Evolutionary conservation across 2,113 vertebrate genomes (phyloP).

Genomic region (Platichthys flesus): DNA sequence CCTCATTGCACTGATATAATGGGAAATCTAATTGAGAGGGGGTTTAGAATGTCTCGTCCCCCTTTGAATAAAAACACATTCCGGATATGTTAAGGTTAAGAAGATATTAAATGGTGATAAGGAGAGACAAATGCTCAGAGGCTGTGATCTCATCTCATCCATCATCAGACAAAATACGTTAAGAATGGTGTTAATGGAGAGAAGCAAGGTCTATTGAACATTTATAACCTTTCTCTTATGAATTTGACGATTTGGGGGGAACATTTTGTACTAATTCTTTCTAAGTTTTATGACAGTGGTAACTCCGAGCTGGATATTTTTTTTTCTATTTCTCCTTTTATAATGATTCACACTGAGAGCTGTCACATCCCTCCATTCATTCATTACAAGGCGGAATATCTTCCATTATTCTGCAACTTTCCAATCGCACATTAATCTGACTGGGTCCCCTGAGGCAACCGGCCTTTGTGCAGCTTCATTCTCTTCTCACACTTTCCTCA

Average conservation of each 20-base stretch:
- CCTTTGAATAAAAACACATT: not conserved
- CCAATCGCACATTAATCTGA: not conserved
- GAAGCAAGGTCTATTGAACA: too few species aligned
- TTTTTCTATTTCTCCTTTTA: not conserved
- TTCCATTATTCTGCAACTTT: not conserved
- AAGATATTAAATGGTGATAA: not conserved
- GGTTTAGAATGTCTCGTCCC: not conserved
- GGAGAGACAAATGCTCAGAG: not conserved
- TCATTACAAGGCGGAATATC: not conserved
- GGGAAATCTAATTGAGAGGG: not conserved
- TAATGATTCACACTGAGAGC: not conserved
- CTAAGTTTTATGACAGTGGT: not conserved
- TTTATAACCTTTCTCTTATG: too few species aligned
- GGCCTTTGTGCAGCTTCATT: not conserved
- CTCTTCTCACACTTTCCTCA: too few species aligned
- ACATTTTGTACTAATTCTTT: not conserved
- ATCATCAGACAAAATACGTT: not conserved
- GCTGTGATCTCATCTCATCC: slow-evolving; percentile 5
- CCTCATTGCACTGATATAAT: not conserved
- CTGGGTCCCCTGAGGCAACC: not conserved
- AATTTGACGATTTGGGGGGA: too few species aligned
- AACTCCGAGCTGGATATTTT: not conserved
- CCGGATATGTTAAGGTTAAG: not conserved
- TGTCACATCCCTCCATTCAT: not conserved
- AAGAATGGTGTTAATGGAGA: too few species aligned